These are phyloP conservation scores for Camelus dromedarius DNA, from an alignment of 2,113 vertebrate genomes.

Conservation along the genomic window DNA sequence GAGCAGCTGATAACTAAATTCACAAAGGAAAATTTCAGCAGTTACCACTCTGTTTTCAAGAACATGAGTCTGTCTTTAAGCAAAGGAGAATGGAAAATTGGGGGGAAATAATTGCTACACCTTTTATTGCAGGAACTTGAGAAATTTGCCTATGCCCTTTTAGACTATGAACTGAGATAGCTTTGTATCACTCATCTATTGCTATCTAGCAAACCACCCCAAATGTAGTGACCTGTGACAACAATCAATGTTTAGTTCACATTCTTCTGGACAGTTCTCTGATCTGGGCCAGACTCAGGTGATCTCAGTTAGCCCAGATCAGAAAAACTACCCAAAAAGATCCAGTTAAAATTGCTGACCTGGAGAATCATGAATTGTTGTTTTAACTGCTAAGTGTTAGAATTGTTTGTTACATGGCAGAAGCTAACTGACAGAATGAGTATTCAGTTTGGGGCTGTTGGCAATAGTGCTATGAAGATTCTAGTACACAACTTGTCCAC, in stretches of 20 bases:
- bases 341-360: neutral
- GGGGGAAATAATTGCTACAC: neutral
- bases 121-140: conserved; percentile 46
- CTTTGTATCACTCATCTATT: neutral
- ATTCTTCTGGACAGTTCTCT: neutral
- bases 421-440: conserved; percentile 20
- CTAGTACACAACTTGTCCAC: neutral
- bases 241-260: neutral
- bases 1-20: neutral
- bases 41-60: conserved; percentile 34
- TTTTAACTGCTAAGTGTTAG: conserved; percentile 9
- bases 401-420: neutral
- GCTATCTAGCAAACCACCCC: neutral
- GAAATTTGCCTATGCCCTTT: conserved; percentile 1
- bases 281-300: neutral
- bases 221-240: neutral
- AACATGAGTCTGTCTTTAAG: conserved; percentile 4
- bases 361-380: neutral
- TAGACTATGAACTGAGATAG: neutral
- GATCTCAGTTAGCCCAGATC: neutral
- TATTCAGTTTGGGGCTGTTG: neutral
- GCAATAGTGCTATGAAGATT: neutral
- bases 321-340: neutral
- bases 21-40: neutral
- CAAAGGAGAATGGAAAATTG: neutral